Base-by-base conservation (phyloP, 2,888 invertebrate genomes). In the Plebejus melissa region DNA sequence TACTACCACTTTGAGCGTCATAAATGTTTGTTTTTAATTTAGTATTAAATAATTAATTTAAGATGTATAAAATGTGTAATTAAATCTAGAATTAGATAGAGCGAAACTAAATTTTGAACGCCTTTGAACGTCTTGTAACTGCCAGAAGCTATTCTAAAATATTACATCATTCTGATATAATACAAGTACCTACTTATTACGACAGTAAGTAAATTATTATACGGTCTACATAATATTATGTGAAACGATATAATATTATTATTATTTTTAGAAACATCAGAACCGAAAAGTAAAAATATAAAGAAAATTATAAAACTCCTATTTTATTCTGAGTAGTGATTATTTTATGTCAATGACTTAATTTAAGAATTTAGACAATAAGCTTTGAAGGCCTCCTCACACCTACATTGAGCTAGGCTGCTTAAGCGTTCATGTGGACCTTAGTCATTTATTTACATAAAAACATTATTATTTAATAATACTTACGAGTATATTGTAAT, bases 81-180 rank as follows among this genome's bases (percentile, higher is more conserved):
- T 28, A 72, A 54, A 71, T 50, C 2, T 72, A 72, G 72, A 28
- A 54, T 46, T 72, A 72, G 72, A 54, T 72, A 72, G 72, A 72
- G 16, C 13, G 16, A 16, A 65, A 65, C 65, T 46, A 71, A 71
- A 71, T 22, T 22, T 71, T 4, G 13, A 28, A 4, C 32, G 32
- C 54, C 72, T 71, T 71, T n/a, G 11, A 46, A 50, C 4, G 54
- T 54, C 9, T 13, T 13, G 46, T 28, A 22, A 71, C 71, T 71
- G 54, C 72, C 50, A 72, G 54, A 72, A 72, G 46, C 46, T 71
- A 46, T 71, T 70, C 65, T 54, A 69, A 75, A 50, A 75, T 69
- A 60, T 41, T 69, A 13, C 4, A 75, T 41, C 22, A 60, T 46
- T 46, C 46, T 22, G 28, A 28, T 28, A 28, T 60, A 22, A 74